Evolutionary conservation across 2,888 invertebrate species (phyloP).

Genomic region (Eupithecia vulgata): DNA sequence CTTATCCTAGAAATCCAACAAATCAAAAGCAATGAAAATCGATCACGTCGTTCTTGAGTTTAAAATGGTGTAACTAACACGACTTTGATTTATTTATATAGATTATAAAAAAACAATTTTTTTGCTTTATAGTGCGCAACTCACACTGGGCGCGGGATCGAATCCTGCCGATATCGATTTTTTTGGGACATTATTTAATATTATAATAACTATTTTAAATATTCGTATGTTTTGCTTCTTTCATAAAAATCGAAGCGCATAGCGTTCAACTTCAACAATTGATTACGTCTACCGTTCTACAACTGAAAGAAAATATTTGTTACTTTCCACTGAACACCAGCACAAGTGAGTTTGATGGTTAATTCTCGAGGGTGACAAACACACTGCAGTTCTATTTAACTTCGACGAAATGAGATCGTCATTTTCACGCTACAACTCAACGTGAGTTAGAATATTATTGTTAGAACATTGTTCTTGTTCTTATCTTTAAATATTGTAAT

Average conservation of each 20-base stretch:
- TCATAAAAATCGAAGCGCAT: background rate
- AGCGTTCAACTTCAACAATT: background rate
- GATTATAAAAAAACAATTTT: too few relatives aligned
- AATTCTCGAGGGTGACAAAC: background rate
- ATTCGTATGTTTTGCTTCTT: background rate
- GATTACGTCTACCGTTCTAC: too few relatives aligned
- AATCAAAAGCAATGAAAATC: too few relatives aligned
- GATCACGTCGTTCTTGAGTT: too few relatives aligned
- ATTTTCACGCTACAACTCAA: background rate
- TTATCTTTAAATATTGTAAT: background rate
- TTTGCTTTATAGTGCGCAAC: too few relatives aligned
- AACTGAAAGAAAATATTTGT: background rate
- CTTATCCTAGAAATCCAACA: too few relatives aligned
- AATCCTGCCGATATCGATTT: too few relatives aligned
- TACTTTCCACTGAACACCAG: background rate
- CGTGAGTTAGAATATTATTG: background rate
- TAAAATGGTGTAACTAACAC: too few relatives aligned
- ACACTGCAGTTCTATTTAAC: background rate
- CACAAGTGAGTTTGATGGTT: background rate
- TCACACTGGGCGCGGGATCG: too few relatives aligned
- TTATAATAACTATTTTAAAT: too few relatives aligned
- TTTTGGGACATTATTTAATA: too few relatives aligned
- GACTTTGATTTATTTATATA: too few relatives aligned
- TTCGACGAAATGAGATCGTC: background rate
- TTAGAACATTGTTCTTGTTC: background rate